Evolutionary conservation across 2,888 invertebrate genomes (phyloP).

Genomic region (Argynnis bischoffii): DNA sequence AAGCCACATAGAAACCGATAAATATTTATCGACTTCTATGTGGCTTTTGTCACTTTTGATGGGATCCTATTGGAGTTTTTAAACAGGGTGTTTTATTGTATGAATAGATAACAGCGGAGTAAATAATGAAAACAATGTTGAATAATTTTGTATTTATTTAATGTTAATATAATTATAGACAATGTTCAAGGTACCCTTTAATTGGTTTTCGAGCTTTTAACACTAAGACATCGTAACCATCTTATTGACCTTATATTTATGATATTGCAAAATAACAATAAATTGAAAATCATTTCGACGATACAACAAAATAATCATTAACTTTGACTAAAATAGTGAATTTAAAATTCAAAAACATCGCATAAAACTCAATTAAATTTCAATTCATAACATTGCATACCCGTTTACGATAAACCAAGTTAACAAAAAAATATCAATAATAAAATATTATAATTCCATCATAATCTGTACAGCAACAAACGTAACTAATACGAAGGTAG

Average conservation of each 20-base stretch:
- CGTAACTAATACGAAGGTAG: conserved; percentile 56
- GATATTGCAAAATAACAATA: conserved; percentile 79
- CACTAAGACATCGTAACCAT: conserved; percentile 79
- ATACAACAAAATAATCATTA: conserved; percentile 73
- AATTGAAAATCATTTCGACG: conserved; percentile 69
- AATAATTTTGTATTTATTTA: conserved; percentile 78
- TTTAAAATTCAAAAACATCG: conserved; percentile 73
- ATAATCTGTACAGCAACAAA: conserved; percentile 68
- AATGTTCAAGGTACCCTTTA: conserved; percentile 82
- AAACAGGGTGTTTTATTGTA: no score
- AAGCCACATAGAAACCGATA: no score
- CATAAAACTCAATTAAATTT: conserved; percentile 72
- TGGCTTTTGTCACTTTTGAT: no score
- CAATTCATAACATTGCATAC: conserved; percentile 74
- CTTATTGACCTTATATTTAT: conserved; percentile 69
- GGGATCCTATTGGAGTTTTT: no score
- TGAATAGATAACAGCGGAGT: background rate
- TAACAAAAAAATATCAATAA: conserved; percentile 70
- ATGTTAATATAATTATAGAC: conserved; percentile 81
- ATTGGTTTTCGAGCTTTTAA: conserved; percentile 79
- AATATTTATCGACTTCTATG: no score
- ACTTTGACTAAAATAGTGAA: conserved; percentile 80
- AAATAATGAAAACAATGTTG: conserved; percentile 39
- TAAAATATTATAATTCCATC: conserved; percentile 73
- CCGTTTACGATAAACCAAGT: conserved; percentile 78